phyloP scores from a whole-genome alignment of 2,113 vertebrate genomes.

The Labrus mixtus region DNA sequence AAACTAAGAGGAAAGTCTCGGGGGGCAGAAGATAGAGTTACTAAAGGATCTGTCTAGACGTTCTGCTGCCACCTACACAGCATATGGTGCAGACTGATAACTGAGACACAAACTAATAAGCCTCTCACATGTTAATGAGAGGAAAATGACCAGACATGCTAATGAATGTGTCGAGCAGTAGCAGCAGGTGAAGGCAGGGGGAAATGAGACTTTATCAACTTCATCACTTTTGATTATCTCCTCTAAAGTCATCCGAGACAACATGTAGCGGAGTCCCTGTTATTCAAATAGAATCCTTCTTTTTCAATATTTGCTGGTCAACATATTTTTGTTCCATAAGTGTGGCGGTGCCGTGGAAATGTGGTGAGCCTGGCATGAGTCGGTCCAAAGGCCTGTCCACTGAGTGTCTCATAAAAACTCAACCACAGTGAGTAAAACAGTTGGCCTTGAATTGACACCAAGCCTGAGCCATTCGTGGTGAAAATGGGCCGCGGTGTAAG shows the following conservation, averaged over 20 bases:
- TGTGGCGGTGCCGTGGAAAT: constrained; percentile 21
- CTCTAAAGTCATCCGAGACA: not conserved
- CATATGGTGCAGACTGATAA: constrained; percentile 62
- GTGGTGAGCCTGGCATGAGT: constrained; percentile 50
- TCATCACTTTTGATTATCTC: constrained; percentile 21
- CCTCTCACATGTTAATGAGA: constrained; percentile 42
- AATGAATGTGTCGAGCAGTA: constrained; percentile 33
- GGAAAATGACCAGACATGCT: constrained; percentile 52
- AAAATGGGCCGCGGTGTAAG: constrained; percentile 46
- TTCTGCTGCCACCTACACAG: constrained; percentile 48
- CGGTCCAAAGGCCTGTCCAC: constrained; percentile 43
- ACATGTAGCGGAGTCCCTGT: not conserved
- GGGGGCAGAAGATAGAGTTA: constrained; percentile 36
- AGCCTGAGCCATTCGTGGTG: constrained; percentile 53
- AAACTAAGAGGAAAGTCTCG: constrained; percentile 49
- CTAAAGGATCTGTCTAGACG: constrained; percentile 50
- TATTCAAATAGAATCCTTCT: constrained; percentile 20
- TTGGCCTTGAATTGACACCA: constrained; percentile 38
- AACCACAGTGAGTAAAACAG: constrained; percentile 47
- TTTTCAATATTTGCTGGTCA: constrained; percentile 37
- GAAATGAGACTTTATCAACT: not conserved
- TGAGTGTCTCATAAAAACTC: constrained; percentile 52
- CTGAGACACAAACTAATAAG: constrained; percentile 30
- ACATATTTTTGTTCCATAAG: constrained; percentile 26
- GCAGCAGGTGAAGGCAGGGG: constrained; percentile 2